phyloP scores from a whole-genome alignment of 2,888 invertebrate genomes.

The Amblyteles armatorius region DNA sequence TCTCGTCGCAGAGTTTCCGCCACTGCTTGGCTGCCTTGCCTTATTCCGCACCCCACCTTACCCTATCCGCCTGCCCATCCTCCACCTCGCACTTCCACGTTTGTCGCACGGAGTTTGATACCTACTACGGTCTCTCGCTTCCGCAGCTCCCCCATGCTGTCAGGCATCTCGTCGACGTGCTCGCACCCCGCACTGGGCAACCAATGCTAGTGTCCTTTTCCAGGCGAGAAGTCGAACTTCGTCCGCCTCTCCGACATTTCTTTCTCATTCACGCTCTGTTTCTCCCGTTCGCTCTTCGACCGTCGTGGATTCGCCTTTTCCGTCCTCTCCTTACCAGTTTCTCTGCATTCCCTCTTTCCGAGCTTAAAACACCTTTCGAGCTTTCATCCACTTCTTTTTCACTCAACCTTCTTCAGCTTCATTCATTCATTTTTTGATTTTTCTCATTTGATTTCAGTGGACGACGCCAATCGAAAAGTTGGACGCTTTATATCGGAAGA shows the following conservation, averaged over 20 bases:
- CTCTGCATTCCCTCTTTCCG: not conserved
- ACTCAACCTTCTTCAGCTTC: not conserved
- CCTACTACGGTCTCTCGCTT: slow-evolving; percentile 11
- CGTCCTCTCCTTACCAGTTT: slow-evolving; percentile 31
- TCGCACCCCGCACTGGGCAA: slow-evolving; percentile 19
- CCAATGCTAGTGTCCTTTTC: not conserved
- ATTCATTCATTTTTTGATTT: slow-evolving; percentile 1
- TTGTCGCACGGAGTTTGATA: slow-evolving; percentile 54
- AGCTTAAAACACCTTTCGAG: not conserved
- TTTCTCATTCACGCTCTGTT: slow-evolving; percentile 22
- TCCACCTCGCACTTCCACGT: slow-evolving; percentile 45
- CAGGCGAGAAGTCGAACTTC: slow-evolving; percentile 7
- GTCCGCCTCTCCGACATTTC: slow-evolving; percentile 6
- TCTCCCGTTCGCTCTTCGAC: slow-evolving; percentile 44
- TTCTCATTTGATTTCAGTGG: not conserved
- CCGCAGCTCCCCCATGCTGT: slow-evolving; percentile 9
- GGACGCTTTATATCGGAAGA: slow-evolving; percentile 34
- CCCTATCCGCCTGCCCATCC: slow-evolving; percentile 27
- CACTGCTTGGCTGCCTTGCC: slow-evolving; percentile 18
- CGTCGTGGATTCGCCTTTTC: slow-evolving; percentile 12
- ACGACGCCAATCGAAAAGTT: slow-evolving; percentile 3
- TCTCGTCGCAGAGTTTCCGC: slow-evolving; percentile 39
- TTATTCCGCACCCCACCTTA: slow-evolving; percentile 19
- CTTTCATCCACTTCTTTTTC: not conserved
- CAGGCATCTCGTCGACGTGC: slow-evolving; percentile 20